Evolutionary conservation across 2,113 vertebrate genomes (phyloP).

Genomic region (Isichthys henryi): DNA sequence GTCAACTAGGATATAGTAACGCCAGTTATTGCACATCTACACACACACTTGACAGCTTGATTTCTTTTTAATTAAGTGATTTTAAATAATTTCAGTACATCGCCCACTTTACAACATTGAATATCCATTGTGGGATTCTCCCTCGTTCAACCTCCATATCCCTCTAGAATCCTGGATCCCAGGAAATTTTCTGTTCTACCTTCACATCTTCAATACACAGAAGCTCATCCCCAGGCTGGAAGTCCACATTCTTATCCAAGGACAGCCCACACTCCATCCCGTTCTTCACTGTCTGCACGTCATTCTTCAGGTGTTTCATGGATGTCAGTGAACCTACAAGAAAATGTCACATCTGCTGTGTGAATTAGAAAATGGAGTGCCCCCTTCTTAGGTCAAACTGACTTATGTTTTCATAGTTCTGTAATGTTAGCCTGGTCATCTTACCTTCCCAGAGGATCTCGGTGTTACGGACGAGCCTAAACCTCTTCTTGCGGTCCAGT

Average conservation of each 20-base stretch:
- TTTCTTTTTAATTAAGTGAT: background rate
- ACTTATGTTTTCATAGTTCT: background rate
- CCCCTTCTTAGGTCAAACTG: background rate
- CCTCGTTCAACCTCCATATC: background rate
- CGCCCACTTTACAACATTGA: background rate
- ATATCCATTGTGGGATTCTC: background rate
- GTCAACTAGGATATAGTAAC: background rate
- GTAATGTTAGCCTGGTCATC: background rate
- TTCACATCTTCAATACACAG: slow-evolving; percentile 73
- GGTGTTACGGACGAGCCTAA: slow-evolving; percentile 67
- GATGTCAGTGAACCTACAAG: slow-evolving; percentile 66
- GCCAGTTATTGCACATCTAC: background rate
- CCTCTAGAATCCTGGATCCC: slow-evolving; percentile 86
- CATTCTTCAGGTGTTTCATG: slow-evolving; percentile 85
- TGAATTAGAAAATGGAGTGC: background rate
- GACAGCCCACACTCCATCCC: slow-evolving; percentile 92
- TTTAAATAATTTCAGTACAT: background rate
- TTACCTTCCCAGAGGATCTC: slow-evolving; percentile 82
- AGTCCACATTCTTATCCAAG: slow-evolving; percentile 58
- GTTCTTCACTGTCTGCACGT: slow-evolving; percentile 64
- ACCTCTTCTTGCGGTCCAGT: slow-evolving; percentile 71
- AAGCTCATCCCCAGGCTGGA: slow-evolving; percentile 70
- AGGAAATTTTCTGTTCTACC: slow-evolving; percentile 61
- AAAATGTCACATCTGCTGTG: background rate
- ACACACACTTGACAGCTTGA: background rate